Percentiles rank a stretch among this genome's conserved stretches.
Evolutionary conservation across 2,113 vertebrate species (phyloP).

Genomic region (Circaetus cinerascens): DNA sequence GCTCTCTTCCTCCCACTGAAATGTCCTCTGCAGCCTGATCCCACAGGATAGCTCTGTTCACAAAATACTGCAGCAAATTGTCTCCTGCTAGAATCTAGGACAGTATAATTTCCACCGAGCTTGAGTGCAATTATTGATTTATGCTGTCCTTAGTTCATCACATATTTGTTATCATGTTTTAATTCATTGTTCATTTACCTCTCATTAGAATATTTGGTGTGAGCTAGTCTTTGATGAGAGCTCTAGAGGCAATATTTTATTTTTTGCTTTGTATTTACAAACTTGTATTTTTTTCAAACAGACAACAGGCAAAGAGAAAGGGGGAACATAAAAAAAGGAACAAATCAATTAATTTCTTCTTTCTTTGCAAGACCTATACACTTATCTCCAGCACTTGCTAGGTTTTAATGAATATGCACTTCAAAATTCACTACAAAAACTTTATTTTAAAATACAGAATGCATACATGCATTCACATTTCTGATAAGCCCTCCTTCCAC

Average conservation of each 20-base stretch:
- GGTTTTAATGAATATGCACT: not conserved
- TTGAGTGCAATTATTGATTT: constrained; percentile 64
- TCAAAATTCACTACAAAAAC: constrained; percentile 6
- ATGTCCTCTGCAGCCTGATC: constrained; percentile 78
- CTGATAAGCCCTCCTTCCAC: not conserved
- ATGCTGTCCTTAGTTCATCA: constrained; percentile 46
- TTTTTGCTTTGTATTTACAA: constrained; percentile 44
- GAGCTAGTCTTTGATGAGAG: constrained; percentile 42
- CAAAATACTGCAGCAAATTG: constrained; percentile 71
- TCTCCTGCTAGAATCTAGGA: constrained; percentile 49
- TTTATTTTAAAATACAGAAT: not conserved
- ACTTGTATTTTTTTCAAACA: constrained; percentile 30
- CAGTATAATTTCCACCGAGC: constrained; percentile 54
- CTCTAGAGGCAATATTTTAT: constrained; percentile 58
- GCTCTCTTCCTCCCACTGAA: constrained; percentile 75
- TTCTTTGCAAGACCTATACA: not conserved
- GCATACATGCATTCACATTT: not conserved
- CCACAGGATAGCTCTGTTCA: constrained; percentile 71
- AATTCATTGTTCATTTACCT: constrained; percentile 59
- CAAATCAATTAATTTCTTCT: not conserved
- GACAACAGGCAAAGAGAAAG: not conserved
- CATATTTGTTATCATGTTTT: constrained; percentile 66
- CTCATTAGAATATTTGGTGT: constrained; percentile 65
- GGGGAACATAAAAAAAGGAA: not conserved
- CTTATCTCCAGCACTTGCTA: not conserved